These are phyloP conservation scores for Muschampia staudingeri DNA, from an alignment of 2,888 invertebrate genomes.

Conservation along the genomic window DNA sequence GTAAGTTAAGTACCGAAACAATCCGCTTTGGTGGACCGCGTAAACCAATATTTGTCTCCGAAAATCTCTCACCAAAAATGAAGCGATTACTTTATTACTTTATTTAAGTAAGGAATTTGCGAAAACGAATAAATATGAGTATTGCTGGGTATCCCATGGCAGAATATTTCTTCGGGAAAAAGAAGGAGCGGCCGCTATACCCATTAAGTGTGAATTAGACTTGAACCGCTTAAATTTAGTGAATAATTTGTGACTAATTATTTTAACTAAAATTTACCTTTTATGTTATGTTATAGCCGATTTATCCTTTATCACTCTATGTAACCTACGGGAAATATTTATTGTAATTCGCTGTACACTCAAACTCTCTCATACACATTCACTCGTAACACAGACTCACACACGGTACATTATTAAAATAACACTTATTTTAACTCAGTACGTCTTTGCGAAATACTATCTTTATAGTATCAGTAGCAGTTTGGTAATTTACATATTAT, in stretches of 20 bases:
- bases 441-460: not conserved
- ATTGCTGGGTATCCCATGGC: conserved; percentile 10
- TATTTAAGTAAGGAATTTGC: conserved; percentile 2
- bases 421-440: not conserved
- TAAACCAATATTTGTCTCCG: not conserved
- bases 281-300: not conserved
- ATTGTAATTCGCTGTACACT: not conserved
- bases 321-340: not conserved
- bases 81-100: not conserved
- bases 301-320: not conserved
- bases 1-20: not conserved
- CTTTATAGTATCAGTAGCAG: not conserved
- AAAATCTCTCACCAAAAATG: conserved; percentile 1
- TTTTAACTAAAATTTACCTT: not conserved
- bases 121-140: not conserved
- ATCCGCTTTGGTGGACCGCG: not conserved
- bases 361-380: not conserved
- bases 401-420: not conserved
- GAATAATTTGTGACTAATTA: not conserved
- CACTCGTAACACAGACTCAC: not conserved
- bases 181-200: conserved; percentile 2
- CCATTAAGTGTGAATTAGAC: not conserved
- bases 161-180: conserved; percentile 3
- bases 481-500: not conserved
- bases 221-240: not conserved